Percentiles rank a stretch among this genome's conserved stretches.
phyloP scores from a whole-genome alignment of 2,113 vertebrate species.

The Callospermophilus lateralis region DNA sequence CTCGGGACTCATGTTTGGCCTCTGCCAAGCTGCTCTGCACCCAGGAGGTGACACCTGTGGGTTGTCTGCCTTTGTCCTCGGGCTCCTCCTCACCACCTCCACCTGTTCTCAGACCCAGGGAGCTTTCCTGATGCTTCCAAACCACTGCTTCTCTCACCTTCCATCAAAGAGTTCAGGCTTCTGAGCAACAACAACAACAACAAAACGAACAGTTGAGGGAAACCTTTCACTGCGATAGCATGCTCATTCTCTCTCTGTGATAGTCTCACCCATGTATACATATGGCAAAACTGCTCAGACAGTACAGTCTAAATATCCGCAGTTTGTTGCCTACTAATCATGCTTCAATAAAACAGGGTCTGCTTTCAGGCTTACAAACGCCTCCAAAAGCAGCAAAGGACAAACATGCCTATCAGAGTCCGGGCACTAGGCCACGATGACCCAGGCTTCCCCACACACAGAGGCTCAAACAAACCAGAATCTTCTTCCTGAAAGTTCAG shows the following conservation, averaged over 20 bases:
- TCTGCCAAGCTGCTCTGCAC: neutral
- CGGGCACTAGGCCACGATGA: neutral
- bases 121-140: neutral
- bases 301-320: neutral
- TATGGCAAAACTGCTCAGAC: neutral
- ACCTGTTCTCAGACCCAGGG: neutral
- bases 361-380: neutral
- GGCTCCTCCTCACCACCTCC: neutral
- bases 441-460: neutral
- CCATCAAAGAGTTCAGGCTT: neutral
- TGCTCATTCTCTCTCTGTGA: neutral
- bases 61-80: neutral
- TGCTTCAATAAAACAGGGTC: too few relatives aligned
- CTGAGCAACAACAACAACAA: neutral
- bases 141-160: neutral
- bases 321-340: neutral
- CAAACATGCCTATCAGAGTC: rapidly evolving
- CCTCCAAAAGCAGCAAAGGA: neutral
- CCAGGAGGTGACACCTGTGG: neutral
- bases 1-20: too few relatives aligned
- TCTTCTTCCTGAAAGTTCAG: neutral
- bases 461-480: too few relatives aligned
- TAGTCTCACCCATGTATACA: too few relatives aligned
- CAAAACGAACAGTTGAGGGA: neutral
- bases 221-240: neutral